Base-by-base conservation (phyloP, 2,113 vertebrate species). In the Phrynocephalus versicolor region DNA sequence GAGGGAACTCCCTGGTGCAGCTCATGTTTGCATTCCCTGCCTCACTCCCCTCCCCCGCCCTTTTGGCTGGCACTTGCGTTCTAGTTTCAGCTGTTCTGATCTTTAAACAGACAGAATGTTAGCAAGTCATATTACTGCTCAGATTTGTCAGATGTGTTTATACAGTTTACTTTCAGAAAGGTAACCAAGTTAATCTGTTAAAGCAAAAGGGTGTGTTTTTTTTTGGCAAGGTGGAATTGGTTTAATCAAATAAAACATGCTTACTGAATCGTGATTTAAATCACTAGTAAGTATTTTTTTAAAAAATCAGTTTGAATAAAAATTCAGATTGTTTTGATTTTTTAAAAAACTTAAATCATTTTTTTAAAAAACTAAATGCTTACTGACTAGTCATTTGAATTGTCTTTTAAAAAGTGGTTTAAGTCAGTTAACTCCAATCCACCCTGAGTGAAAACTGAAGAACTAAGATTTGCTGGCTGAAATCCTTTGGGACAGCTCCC, bases 1-100 rank as follows among this genome's bases (percentile, higher is more conserved):
- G 41, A 84, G 73, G 83, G 62, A 77, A 84, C 73, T 90, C 90
- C 41, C 0, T 57, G 72, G 75, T 82, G 7, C 65, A 77, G 51
- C 72, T 88, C 62, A 81, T 84, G 65, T 87, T 83, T 33, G 18
- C 88, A 65, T 10, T 6, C 45, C 5, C n/a, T n/a, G n/a, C n/a
- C n/a, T n/a, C n/a, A n/a, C n/a, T 6, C 45, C 45, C 5, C 45
- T 6, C 5, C 87, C 35, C 74, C 81, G 71, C 0, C 51, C 77
- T 88, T 37, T 71, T 88, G 77, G 16, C 80, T 90, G 35, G 87
- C 76, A 82, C 83, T 74, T 85, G 41, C 27, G 45, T 88, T 89
- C 83, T 72, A 73, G 65, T 90, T 85, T 89, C 67, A 83, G 25
- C 86, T 88, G 80, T 10, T 90, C 83, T 78, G 35, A 58, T 89